Base-by-base conservation (phyloP, 2,888 invertebrate species). In the Didymodactylos carnosus region DNA sequence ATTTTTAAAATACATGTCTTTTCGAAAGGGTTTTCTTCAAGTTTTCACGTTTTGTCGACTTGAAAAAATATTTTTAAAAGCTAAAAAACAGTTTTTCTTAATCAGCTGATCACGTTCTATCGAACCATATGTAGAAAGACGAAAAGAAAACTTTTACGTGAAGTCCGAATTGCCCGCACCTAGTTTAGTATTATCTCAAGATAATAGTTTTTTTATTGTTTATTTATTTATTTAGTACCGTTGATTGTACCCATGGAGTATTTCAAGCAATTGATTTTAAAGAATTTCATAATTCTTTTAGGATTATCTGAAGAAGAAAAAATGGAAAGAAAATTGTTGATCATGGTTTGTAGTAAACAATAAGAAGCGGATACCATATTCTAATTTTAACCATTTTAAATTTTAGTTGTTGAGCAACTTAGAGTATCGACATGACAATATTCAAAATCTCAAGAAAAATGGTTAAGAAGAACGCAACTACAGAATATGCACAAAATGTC, bases 201-300 rank as follows among this genome's bases (percentile, higher is more conserved):
- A n/a, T n/a, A n/a, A n/a, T n/a, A n/a, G n/a, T n/a, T n/a, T n/a
- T n/a, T n/a, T n/a, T n/a, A n/a, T n/a, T n/a, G n/a, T n/a, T n/a
- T n/a, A n/a, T n/a, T n/a, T n/a, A n/a, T n/a, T 4, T 73, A 5
- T 49, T 19, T 16, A 51, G 29, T 46, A 75, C 75, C 7, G 77
- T 88, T n/a, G 89, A 91, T 82, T 94, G 91, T 84, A 91, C 91
- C 0, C 89, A 88, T 83, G 95, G 97, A 29, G 88, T 95, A 76
- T 91, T 94, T 82, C 97, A 98, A 85, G 91, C 90, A 46, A 94
- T 98, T 78, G 98, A 97, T 23, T 91, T 97, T 83, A 98, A 97
- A 84, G 97, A 98, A 85, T 97, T 97, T 83, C 89, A 94, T 81
- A 87, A 89, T 11, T 98, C n/a, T 92, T 84, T 85, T 94, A 77